phyloP scores from a whole-genome alignment of 2,797 vertebrate genomes.

The Kryptolebias ocellatus region DNA sequence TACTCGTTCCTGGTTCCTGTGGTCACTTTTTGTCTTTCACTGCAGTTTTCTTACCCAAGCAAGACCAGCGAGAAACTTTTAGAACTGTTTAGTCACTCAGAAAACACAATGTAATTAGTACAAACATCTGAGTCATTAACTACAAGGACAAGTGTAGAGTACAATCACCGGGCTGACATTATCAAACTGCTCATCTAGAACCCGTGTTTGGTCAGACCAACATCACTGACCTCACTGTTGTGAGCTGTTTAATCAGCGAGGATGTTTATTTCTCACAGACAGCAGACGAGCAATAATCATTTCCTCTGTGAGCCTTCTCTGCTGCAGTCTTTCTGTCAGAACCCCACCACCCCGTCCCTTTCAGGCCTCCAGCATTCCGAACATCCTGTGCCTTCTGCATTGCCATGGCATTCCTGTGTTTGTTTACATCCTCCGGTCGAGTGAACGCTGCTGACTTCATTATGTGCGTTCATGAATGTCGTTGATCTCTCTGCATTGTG shows the following conservation, averaged over 20 bases:
- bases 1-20: too few relatives aligned
- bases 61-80: background rate
- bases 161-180: background rate
- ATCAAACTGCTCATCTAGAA: background rate
- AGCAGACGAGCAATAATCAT: background rate
- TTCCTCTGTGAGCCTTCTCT: constrained; percentile 6
- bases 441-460: constrained; percentile 35
- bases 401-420: constrained; percentile 31
- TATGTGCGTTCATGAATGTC: constrained; percentile 37
- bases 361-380: constrained; percentile 1
- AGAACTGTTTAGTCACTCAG: background rate
- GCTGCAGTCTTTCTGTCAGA: constrained; percentile 3
- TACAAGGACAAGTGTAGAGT: background rate
- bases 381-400: constrained; percentile 11
- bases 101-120: background rate
- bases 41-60: background rate
- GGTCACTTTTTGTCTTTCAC: too few relatives aligned
- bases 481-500: constrained; percentile 9
- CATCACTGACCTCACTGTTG: background rate
- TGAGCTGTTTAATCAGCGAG: constrained; percentile 1
- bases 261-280: constrained; percentile 1
- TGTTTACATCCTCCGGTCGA: constrained; percentile 46
- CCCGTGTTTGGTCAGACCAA: background rate
- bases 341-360: background rate
- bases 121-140: background rate